These are phyloP conservation scores for Lutjanus argentimaculatus DNA, from an alignment of 2,797 vertebrate genomes.

Conservation along the genomic window DNA sequence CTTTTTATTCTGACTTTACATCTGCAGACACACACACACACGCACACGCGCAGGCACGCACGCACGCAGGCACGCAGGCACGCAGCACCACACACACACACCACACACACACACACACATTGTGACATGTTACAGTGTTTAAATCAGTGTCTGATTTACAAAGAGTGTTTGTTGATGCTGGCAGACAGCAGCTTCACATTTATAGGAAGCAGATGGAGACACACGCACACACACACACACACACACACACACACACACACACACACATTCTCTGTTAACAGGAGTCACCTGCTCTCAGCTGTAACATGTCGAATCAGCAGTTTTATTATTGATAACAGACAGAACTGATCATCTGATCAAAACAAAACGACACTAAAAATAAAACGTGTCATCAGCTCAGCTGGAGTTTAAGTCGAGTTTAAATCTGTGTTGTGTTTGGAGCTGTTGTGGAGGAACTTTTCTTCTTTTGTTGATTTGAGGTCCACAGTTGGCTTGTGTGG, in stretches of 20 bases:
- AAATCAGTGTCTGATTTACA: neutral
- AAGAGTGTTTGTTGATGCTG: conserved; percentile 35
- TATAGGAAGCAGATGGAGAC: conserved; percentile 34
- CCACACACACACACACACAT: no score
- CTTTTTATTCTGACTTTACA: no score
- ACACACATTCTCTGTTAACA: no score
- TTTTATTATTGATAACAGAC: conserved; percentile 9
- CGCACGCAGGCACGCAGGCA: no score
- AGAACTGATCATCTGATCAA: conserved; percentile 21
- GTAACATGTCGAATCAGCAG: conserved; percentile 13
- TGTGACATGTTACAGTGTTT: neutral
- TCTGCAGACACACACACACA: neutral
- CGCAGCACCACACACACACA: no score
- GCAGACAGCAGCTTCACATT: conserved; percentile 23
- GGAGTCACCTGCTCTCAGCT: neutral
- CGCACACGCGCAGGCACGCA: neutral
- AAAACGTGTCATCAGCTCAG: no score
- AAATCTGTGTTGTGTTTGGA: neutral
- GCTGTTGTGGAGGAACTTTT: no score
- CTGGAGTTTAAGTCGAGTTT: neutral
- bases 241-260: conserved; percentile 21
- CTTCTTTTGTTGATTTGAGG: no score
- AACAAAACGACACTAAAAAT: no score
- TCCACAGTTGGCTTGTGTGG: no score
- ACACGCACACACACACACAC: conserved; percentile 2